Base-by-base conservation (phyloP, 2,888 invertebrate genomes). In the Panorpa germanica region DNA sequence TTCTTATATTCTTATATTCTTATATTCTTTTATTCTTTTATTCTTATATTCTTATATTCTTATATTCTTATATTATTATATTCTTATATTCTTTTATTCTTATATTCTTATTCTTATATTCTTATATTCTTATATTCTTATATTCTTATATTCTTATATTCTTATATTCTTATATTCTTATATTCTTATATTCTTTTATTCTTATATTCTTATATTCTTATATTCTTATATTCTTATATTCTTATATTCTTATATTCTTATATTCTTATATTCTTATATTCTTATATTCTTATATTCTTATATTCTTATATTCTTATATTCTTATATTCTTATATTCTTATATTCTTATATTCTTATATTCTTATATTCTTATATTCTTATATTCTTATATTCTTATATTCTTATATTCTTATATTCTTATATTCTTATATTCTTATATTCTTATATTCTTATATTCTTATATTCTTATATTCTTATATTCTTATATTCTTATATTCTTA, bases 261-360 rank as follows among this genome's bases (percentile, higher is more conserved):
- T n/a, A n/a, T n/a, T n/a, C n/a, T n/a, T n/a, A n/a, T n/a, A n/a
- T n/a, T n/a, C n/a, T n/a, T n/a, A n/a, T n/a, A n/a, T n/a, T n/a
- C n/a, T n/a, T n/a, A n/a, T n/a, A n/a, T n/a, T n/a, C n/a, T n/a
- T n/a, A n/a, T n/a, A n/a, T n/a, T n/a, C n/a, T n/a, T n/a, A n/a
- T 23, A 23, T 23, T 23, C 10, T 23, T 12, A 23, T 23, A 23
- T 23, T 23, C 10, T 23, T 12, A 23, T 23, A 23, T 23, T 23
- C 10, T 23, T 12, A 23, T 23, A 23, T 23, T 23, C 10, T 23
- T 12, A 23, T 23, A 23, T 23, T 23, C 10, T 23, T 12, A 23
- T 23, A 23, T 23, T 23, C 10, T 23, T 12, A 23, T 23, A 23
- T 23, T 23, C 10, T 23, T 12, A 7, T 23, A 23, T 23, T n/a